phyloP scores from a whole-genome alignment of 2,888 invertebrate species.

The Andricus curvator region DNA sequence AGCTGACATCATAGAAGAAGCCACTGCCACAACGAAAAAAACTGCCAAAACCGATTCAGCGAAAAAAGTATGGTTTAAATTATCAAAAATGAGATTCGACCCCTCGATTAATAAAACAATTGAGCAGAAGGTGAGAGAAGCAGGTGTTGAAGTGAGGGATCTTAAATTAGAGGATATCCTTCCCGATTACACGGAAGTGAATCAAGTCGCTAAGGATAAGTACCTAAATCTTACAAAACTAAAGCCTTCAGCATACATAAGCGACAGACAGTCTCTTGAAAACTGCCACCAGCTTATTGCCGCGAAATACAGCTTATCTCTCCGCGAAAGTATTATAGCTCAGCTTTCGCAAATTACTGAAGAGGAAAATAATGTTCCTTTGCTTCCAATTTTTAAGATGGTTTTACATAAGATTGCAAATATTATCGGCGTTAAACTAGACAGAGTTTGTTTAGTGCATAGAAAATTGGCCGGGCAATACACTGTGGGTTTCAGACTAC shows the following conservation, averaged over 20 bases:
- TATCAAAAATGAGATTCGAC: constrained; percentile 31
- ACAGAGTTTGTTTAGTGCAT: not conserved
- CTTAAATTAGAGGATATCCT: constrained; percentile 1
- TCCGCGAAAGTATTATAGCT: not conserved
- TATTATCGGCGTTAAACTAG: not conserved
- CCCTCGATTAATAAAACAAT: not conserved
- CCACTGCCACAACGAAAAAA: constrained; percentile 45
- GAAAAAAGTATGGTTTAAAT: constrained; percentile 39
- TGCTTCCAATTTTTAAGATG: not conserved
- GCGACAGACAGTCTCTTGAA: not conserved
- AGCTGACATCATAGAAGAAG: constrained; percentile 23
- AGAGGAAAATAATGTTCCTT: not conserved
- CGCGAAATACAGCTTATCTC: not conserved
- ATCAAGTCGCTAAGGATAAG: not conserved
- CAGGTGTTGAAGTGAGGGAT: not conserved
- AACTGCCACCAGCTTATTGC: not conserved
- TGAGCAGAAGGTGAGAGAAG: not conserved
- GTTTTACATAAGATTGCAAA: not conserved
- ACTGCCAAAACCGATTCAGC: constrained; percentile 48
- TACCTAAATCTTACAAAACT: constrained; percentile 10
- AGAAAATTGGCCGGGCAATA: not conserved
- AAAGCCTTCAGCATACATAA: not conserved
- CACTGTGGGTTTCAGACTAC: not conserved
- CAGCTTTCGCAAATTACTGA: not conserved
- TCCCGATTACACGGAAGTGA: not conserved